Evolutionary conservation across 1,140 invertebrate species (phyloP).

Genomic region (Andrena cerasifolii): DNA sequence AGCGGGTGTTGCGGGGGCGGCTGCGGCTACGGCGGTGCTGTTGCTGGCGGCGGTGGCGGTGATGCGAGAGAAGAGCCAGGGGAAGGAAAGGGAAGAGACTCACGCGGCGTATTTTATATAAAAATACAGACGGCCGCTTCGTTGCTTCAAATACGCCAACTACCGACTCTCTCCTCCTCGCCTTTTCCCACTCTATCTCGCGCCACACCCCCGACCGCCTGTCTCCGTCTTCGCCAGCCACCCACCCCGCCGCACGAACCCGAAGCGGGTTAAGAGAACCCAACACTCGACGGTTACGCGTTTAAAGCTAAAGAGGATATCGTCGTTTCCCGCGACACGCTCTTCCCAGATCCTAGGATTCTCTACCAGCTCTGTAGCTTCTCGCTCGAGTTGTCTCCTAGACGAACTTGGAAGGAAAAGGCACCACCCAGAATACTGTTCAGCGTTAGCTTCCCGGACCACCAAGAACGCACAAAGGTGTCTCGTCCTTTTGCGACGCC

Average conservation of each 20-base stretch:
- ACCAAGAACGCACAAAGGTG: too few relatives aligned
- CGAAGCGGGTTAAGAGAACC: slow-evolving; percentile 76
- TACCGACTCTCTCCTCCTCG: slow-evolving; percentile 9
- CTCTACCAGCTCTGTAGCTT: neutral
- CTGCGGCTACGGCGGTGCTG: slow-evolving; percentile 10
- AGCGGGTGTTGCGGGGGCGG: slow-evolving; percentile 19
- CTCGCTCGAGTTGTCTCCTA: too few relatives aligned
- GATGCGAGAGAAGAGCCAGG: slow-evolving; percentile 30
- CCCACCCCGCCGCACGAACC: neutral
- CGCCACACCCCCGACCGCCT: slow-evolving; percentile 24
- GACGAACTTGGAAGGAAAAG: too few relatives aligned
- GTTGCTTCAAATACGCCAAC: slow-evolving; percentile 60
- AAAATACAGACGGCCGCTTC: slow-evolving; percentile 65
- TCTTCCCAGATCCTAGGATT: neutral
- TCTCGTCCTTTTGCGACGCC: too few relatives aligned
- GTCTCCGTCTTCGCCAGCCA: slow-evolving; percentile 22
- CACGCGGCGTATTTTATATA: slow-evolving; percentile 64
- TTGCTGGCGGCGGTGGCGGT: slow-evolving; percentile 15
- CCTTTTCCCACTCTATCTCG: slow-evolving; percentile 9
- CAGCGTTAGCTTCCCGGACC: too few relatives aligned
- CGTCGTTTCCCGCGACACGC: slow-evolving; percentile 46
- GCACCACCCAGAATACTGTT: too few relatives aligned
- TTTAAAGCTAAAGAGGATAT: slow-evolving; percentile 72
- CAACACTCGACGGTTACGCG: slow-evolving; percentile 66
- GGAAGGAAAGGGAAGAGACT: slow-evolving; percentile 46